Evolutionary conservation across 2,888 invertebrate species (phyloP).

Genomic region (Eupeodes latifasciatus): DNA sequence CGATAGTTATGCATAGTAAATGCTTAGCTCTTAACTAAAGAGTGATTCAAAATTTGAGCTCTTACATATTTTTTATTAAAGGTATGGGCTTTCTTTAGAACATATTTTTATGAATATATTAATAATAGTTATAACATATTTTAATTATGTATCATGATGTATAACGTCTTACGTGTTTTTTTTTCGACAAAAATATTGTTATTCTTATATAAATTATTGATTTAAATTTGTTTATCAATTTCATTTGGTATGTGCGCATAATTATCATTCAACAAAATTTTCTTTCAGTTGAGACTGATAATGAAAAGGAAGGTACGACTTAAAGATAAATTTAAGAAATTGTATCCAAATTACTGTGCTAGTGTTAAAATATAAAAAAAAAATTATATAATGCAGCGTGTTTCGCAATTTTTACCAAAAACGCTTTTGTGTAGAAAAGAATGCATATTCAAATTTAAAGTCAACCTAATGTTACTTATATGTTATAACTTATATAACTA

Average conservation of each 20-base stretch:
- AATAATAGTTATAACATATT: too few species aligned
- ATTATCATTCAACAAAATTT: slow-evolving; percentile 56
- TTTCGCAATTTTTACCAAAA: slow-evolving; percentile 39
- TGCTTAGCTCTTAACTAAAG: too few species aligned
- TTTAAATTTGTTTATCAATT: slow-evolving; percentile 6
- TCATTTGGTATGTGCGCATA: slow-evolving; percentile 25
- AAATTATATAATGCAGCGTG: not conserved
- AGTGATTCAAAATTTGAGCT: too few species aligned
- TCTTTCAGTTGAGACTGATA: slow-evolving; percentile 74
- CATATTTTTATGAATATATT: too few species aligned
- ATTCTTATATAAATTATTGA: not conserved
- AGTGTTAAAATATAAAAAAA: slow-evolving; percentile 17
- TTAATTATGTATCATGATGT: too few species aligned
- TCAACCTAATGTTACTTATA: not conserved
- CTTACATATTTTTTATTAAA: too few species aligned
- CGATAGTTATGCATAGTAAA: too few species aligned
- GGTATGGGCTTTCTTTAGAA: too few species aligned
- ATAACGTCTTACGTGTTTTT: not conserved
- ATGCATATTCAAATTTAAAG: slow-evolving; percentile 13
- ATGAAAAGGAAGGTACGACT: slow-evolving; percentile 71
- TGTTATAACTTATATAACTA: not conserved
- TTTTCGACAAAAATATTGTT: too few species aligned
- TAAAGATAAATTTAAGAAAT: not conserved
- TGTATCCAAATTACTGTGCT: slow-evolving; percentile 27
- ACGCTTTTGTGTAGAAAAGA: slow-evolving; percentile 57